Base-by-base conservation (phyloP, 2,888 invertebrate genomes). In the Sinodicranocentrus sp. region DNA sequence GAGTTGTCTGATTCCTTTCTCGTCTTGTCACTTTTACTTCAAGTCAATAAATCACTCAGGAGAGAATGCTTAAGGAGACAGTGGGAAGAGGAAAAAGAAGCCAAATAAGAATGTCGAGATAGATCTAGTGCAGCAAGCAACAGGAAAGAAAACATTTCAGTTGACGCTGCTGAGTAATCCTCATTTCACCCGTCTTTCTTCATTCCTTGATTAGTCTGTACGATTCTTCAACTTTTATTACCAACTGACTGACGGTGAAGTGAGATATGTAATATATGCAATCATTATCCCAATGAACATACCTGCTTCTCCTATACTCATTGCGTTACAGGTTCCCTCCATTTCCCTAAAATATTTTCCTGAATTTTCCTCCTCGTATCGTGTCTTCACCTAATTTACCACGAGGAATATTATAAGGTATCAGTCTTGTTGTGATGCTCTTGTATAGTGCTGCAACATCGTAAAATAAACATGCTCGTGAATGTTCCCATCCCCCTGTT, bases 1-100 rank as follows among this genome's bases (percentile, higher is more conserved):
- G 6, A 52, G 17, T 43, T 75, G 39, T 75, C 70, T 70, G 63
- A 82, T 71, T 48, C 71, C 21, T 52, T 70, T 75, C 67, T 54
- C 71, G 44, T 26, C 52, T 63, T 72, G 80, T 80, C 82, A 82
- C 23, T 82, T 70, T n/a, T 26, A 13, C 52, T 71, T 70, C 63
- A 70, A 76, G 52, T 63, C 76, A 76, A 82, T 82, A 82, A 82
- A 82, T 82, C 82, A 70, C 70, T 82, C 73, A 33, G 52, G 61
- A 52, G n/a, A n/a, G 23, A 25, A 72, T 63, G 54, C 59, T 48
- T 52, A 70, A 61, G 61, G 57, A 61, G 48, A 61, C 59, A 48
- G 23, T 33, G 61, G 44, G 54, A 52, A 75, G n/a, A 75, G 28
- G 48, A 28, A 52, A 19, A 19, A 33, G n/a, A 68, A 68, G 52